phyloP scores from a whole-genome alignment of 2,888 invertebrate species.

The Diadegma fenestrale region DNA sequence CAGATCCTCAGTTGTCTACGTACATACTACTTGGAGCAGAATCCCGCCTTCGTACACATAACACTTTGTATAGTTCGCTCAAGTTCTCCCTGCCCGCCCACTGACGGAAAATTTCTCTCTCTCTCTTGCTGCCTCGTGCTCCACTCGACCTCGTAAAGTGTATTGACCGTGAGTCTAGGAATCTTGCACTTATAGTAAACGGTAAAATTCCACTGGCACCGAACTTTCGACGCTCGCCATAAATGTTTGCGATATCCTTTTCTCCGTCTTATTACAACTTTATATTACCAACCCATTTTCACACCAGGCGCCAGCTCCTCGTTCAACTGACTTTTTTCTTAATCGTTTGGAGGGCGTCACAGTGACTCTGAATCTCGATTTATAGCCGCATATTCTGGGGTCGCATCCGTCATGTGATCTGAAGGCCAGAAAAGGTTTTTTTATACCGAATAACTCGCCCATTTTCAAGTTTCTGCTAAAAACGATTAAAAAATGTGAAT shows the following conservation, averaged over 20 bases:
- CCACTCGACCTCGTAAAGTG: conserved; percentile 49
- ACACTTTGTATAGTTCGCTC: background rate
- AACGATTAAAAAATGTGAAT: too few relatives aligned
- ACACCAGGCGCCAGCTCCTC: conserved; percentile 55
- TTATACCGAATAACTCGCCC: too few relatives aligned
- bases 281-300: conserved; percentile 69
- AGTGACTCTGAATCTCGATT: too few relatives aligned
- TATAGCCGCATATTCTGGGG: too few relatives aligned
- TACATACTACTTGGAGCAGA: background rate
- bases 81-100: background rate
- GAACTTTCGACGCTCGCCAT: conserved; percentile 73
- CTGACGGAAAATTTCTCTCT: background rate
- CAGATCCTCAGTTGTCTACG: conserved; percentile 10
- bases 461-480: too few relatives aligned
- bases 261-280: conserved; percentile 75
- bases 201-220: conserved; percentile 73
- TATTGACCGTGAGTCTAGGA: conserved; percentile 70
- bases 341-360: background rate
- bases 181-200: conserved; percentile 73
- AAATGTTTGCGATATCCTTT: conserved; percentile 74
- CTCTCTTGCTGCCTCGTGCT: background rate
- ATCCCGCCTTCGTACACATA: conserved; percentile 26
- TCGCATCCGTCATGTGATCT: too few relatives aligned
- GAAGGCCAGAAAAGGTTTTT: too few relatives aligned
- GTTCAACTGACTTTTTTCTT: conserved; percentile 4